Base-by-base conservation (phyloP, 2,797 vertebrate species). In the Crossoptilon crossoptilon region DNA sequence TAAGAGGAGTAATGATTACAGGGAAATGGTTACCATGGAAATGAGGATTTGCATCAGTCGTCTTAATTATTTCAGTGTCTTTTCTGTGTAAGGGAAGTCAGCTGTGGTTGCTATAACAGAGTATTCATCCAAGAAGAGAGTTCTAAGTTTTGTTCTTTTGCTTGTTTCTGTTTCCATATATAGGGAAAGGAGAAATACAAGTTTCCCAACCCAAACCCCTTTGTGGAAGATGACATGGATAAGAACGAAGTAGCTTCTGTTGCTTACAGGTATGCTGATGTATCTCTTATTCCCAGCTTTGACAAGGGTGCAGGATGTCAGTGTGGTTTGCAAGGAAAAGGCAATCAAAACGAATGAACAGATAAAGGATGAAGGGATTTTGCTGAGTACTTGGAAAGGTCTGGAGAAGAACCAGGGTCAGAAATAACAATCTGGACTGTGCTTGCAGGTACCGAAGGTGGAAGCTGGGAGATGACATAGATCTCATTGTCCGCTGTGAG, bases 391-490 rank as follows among this genome's bases (percentile, higher is more conserved):
- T 43, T 55, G 15, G 2, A 0, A 58, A 46, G 11, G 31, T 70
- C 43, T 74, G 49, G 19, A 49, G 56, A 49, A 37, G 11, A n/a
- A 5, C 13, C 22, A 63, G 51, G 59, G 3, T 64, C 46, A 27
- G 17, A 9, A 51, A 22, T 79, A 79, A 94, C 48, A 19, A 3
- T 0, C 3, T 35, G 48, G 3, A 5, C 70, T 72, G 41, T 26
- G 35, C 58, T 91, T 48, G 6, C 92, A 99, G 99, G 78, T 99
- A 99, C 96, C 99, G 99, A 72, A 98, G 99, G 91, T 99, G 99
- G 99, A 99, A 99, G 96, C 98, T 99, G 11, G 99, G 99, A 16
- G 99, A 99, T 1, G 99, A 99, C 94, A 99, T 99, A 9, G 99
- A 99, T 89, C 98, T 99, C 93, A 99, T 99, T 5, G 98, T 99